Evolutionary conservation across 2,888 invertebrate species (phyloP), one percentile per base, ranked within the genome.

Genomic region (Drosophila mimica): DNA sequence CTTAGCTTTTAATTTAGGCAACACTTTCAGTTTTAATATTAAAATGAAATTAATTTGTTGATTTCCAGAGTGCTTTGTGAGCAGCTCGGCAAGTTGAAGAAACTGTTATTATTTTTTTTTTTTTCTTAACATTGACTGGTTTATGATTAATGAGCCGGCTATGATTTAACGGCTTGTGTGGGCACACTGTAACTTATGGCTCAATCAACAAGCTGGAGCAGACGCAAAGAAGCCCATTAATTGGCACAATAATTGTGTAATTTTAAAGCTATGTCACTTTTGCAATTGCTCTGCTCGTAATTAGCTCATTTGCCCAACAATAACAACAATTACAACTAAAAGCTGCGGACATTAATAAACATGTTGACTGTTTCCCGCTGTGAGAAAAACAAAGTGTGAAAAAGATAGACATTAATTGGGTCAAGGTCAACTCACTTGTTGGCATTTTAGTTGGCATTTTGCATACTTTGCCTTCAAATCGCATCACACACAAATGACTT

Each of bases 1-100:
- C 83, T 82, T 69, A 70, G 51, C 76, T 61, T 68, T 64, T 74
- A 80, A 81, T 81, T 74, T 53, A 40, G 36, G 68, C 76, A 49
- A 62, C 76, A 87, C 83, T 87, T 83, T 87, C 87, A 58, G 59
- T 79, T 83, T 86, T 57, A 69, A 69, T 82, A 83, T 79, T 83
- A 83, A 80, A 77, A 87, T 75, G 56, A 71, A 86, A 86, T 85
- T 82, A 79, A 76, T 73, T 60, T 70, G 30, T 56, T 49, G 3
- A 15, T 58, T 31, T 33, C 33, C 49, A 65, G 68, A 25, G 15
- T 25, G 46, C 46, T 15, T 4, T 74, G 58, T 74, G 81, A 61
- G 82, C 83, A 75, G 70, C 64, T 48, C 64, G 64, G 66, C 40
- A 77, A 63, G 61, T 61, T 68, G 49, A 64, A 60, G 13, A 61